Evolutionary conservation across 2,113 vertebrate species (phyloP).

Genomic region (Pachypanchax playfairii): DNA sequence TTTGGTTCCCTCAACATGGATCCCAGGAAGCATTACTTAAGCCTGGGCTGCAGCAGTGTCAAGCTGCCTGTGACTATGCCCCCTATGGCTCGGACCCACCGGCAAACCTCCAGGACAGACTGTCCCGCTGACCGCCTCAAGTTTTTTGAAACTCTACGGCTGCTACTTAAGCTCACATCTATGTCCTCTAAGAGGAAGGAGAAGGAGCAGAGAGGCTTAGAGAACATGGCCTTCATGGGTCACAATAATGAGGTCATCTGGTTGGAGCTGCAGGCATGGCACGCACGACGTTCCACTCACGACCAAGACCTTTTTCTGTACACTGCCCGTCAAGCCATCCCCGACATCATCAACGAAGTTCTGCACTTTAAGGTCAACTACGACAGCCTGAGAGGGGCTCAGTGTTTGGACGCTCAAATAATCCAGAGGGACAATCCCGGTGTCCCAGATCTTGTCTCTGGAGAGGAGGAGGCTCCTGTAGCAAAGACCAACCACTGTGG

Average conservation of each 20-base stretch:
- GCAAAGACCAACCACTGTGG: slow-evolving; percentile 77
- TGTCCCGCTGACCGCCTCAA: slow-evolving; percentile 96
- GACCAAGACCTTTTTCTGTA: slow-evolving; percentile 96
- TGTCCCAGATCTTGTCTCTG: slow-evolving; percentile 35
- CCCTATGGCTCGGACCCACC: slow-evolving; percentile 87
- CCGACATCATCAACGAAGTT: slow-evolving; percentile 96
- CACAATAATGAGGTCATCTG: slow-evolving; percentile 97
- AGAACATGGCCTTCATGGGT: slow-evolving; percentile 90
- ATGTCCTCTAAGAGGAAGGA: slow-evolving; percentile 99
- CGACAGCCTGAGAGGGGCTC: slow-evolving; percentile 73
- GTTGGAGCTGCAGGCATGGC: slow-evolving; percentile 99
- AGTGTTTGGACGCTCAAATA: slow-evolving; percentile 68
- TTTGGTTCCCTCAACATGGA: slow-evolving; percentile 86
- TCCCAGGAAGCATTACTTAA: slow-evolving; percentile 97
- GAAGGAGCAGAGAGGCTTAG: slow-evolving; percentile 93
- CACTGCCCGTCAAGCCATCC: slow-evolving; percentile 96
- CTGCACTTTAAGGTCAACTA: slow-evolving; percentile 96
- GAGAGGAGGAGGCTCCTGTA: slow-evolving; percentile 66
- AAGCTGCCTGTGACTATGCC: slow-evolving; percentile 92
- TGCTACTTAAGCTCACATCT: slow-evolving; percentile 97
- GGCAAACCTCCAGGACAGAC: slow-evolving; percentile 95
- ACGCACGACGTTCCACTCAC: slow-evolving; percentile 89
- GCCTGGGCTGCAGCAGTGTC: slow-evolving; percentile 91
- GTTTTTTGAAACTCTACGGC: slow-evolving; percentile 96
- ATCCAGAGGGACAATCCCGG: slow-evolving; percentile 40